Conservation (phyloP, 2,888 invertebrate genomes). For the Stenchaetothrips biformis region DNA sequence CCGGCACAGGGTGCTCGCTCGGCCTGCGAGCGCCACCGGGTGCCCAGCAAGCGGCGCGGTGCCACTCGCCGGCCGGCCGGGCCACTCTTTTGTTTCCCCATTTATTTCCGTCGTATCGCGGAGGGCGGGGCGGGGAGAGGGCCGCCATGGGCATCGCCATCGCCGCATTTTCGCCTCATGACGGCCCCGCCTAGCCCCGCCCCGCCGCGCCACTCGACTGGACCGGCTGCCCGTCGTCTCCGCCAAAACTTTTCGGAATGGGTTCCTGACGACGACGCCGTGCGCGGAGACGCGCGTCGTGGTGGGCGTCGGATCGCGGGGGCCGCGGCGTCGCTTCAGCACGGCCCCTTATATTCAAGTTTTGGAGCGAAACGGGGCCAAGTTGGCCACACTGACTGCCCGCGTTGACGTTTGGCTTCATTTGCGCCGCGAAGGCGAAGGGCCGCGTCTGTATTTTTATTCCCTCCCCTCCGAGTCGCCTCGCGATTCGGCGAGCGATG, state of each 20-base stretch:
- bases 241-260: background rate
- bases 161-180: background rate
- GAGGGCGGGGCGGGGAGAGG: background rate
- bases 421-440: no score
- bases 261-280: no score
- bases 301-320: no score
- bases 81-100: constrained; percentile 14
- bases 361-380: no score
- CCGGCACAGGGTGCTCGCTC: background rate
- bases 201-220: background rate
- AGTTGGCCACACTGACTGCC: no score
- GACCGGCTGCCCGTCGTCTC: background rate
- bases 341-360: no score
- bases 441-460: no score
- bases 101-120: constrained; percentile 12
- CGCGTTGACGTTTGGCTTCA: no score
- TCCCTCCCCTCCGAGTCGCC: no score
- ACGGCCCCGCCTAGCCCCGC: background rate
- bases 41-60: background rate
- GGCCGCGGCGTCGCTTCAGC: no score
- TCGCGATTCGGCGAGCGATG: background rate
- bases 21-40: constrained; percentile 9
- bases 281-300: no score
- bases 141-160: background rate
- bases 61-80: background rate